Evolutionary conservation across 2,888 invertebrate species (phyloP), one percentile per base, ranked within the genome.

Genomic region (Darwinula stevensoni): DNA sequence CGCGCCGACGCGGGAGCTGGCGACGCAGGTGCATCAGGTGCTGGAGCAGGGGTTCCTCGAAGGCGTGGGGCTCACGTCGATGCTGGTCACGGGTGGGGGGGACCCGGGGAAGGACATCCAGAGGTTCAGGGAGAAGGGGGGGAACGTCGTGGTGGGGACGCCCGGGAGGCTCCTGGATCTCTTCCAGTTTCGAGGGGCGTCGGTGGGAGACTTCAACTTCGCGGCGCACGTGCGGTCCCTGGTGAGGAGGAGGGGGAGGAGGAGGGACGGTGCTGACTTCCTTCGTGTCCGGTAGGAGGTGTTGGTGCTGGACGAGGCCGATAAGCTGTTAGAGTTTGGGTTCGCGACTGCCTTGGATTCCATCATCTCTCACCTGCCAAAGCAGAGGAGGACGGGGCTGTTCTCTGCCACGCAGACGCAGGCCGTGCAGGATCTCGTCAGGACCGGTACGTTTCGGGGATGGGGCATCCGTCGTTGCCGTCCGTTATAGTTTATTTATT

Each of bases 401-500:
- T 99, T 97, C 56, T 94, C 94, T 1, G 97, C 97, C 1, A 97
- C 97, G 2, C 94, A 94, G 55, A 91, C 91, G 0, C 78, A 80
- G 45, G 78, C 88, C 51, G 61, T 91, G 0, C 68, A 78, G 37
- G 73, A 80, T 43, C 54, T 99, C 11, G 74, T 91, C 31, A 26
- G 12, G 12, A 28, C 18, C 6, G n/a, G n/a, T n/a, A n/a, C 16
- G n/a, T n/a, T 11, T 31, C 12, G 28, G 3, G n/a, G n/a, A n/a
- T n/a, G n/a, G n/a, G n/a, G n/a, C n/a, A n/a, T n/a, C n/a, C n/a
- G n/a, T n/a, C n/a, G n/a, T n/a, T n/a, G n/a, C n/a, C n/a, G n/a
- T n/a, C n/a, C n/a, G n/a, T n/a, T n/a, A n/a, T n/a, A n/a, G n/a
- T n/a, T n/a, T n/a, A n/a, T n/a, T n/a, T n/a, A n/a, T n/a, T n/a